Evolutionary conservation across 2,888 invertebrate species (phyloP).

Genomic region (Eremobia ochroleuca): DNA sequence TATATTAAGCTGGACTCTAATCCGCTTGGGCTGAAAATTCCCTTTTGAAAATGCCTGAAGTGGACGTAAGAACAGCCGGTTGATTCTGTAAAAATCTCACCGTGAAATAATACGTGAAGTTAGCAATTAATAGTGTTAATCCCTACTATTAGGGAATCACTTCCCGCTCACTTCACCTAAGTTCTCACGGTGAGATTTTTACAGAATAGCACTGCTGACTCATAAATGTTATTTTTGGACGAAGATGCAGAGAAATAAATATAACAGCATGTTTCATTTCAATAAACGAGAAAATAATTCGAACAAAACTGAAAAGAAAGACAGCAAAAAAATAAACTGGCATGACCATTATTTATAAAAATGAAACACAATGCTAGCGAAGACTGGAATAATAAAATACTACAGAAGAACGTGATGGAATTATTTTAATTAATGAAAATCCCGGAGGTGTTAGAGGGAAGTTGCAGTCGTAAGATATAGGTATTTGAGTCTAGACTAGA

Average conservation of each 20-base stretch:
- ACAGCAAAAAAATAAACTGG: slow-evolving; percentile 24
- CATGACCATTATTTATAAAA: slow-evolving; percentile 29
- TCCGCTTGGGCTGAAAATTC: neutral
- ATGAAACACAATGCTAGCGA: slow-evolving; percentile 10
- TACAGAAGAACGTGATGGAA: slow-evolving; percentile 22
- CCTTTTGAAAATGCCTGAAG: neutral
- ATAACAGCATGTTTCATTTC: slow-evolving; percentile 27
- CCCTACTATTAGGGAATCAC: no score
- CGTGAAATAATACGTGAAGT: no score
- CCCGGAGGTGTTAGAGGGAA: neutral
- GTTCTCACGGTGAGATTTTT: no score
- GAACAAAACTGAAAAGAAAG: slow-evolving; percentile 18
- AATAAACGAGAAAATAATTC: slow-evolving; percentile 18
- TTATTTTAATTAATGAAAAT: slow-evolving; percentile 48
- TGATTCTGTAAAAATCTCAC: no score
- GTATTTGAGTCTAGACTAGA: slow-evolving; percentile 51
- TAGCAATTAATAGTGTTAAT: no score
- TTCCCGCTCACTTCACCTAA: no score
- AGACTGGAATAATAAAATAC: slow-evolving; percentile 30
- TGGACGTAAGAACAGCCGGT: neutral
- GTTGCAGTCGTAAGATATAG: slow-evolving; percentile 16
- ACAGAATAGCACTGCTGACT: no score
- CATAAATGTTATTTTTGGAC: neutral
- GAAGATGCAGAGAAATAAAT: neutral
- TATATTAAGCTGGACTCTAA: neutral